Evolutionary conservation across 2,888 invertebrate genomes (phyloP).

Genomic region (Thecocarcelia acutangulata): DNA sequence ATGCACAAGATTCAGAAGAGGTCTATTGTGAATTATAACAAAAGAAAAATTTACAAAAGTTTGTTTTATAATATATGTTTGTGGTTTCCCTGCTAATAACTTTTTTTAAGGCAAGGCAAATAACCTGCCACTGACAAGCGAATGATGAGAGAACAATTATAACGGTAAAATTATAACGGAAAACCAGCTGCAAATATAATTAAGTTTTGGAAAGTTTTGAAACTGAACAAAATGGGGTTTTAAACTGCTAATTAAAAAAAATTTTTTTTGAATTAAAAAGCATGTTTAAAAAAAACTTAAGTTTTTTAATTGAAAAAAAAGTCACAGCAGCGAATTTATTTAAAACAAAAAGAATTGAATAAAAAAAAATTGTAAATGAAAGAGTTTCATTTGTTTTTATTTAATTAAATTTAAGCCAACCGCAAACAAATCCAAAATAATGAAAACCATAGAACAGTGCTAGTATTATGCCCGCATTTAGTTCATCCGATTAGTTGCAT

Average conservation of each 20-base stretch:
- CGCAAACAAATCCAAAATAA: too few species aligned
- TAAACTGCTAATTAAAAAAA: conserved; percentile 5
- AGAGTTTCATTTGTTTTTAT: background rate
- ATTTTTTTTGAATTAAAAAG: too few species aligned
- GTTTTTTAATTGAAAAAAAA: background rate
- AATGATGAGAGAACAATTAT: background rate
- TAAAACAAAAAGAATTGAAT: background rate
- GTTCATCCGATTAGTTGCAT: too few species aligned
- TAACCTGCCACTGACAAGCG: conserved; percentile 11
- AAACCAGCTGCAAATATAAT: conserved; percentile 35
- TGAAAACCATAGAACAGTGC: too few species aligned
- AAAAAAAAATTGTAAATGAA: background rate
- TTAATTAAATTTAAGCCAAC: background rate
- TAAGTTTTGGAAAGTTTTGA: conserved; percentile 26
- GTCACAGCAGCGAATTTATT: conserved; percentile 3
- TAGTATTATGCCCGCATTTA: too few species aligned
- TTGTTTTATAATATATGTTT: too few species aligned
- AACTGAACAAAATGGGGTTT: background rate
- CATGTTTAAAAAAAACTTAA: too few species aligned
- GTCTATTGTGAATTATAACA: too few species aligned
- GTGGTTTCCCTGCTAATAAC: background rate
- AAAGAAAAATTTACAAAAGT: too few species aligned
- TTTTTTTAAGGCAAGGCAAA: background rate
- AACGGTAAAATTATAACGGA: background rate
- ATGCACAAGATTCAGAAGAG: too few species aligned